Evolutionary conservation across 2,888 invertebrate species (phyloP), one percentile per base, ranked within the genome.

Genomic region (Lymantria dispar): DNA sequence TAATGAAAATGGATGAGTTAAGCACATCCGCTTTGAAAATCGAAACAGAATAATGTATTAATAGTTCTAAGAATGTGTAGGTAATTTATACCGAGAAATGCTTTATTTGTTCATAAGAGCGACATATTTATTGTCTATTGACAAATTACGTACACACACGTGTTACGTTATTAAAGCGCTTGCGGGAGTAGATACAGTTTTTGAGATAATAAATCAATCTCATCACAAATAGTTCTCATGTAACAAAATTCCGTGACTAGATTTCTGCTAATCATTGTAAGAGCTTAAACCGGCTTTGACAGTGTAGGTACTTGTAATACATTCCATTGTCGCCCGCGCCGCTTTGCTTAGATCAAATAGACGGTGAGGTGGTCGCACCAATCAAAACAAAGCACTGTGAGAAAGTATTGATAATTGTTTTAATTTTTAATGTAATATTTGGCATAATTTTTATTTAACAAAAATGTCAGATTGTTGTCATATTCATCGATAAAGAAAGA

Each of bases 181-280:
- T 22, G 22, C 22, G 22, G 22, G 22, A 22, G 5, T 22, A 22
- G 22, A 5, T 22, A 22, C 5, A 22, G 22, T 22, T 22, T 22
- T 22, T 22, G 5, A 22, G 7, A 36, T 36, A 36, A 36, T 36
- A 36, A 8, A 38, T 38, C 38, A 12, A 38, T 8, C 38, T 38
- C 50, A 47, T 45, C 31, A 45, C 48, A 60, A 60, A 60, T 44
- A 57, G 56, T 58, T 64, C 69, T 61, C 71, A 71, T 76, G 22
- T 76, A 72, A 72, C 75, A 70, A 64, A 62, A 69, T 60, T 57
- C 72, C 78, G 77, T 80, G 79, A 76, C 75, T 69, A 66, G 70
- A 70, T 74, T 77, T 72, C 71, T 69, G 73, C 73, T 78, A 77
- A 80, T 78, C 79, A 77, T 78, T 68, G 68, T 68, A 64, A 64